phyloP scores from a whole-genome alignment of 2,113 vertebrate species.

The Leucopsar rothschildi region DNA sequence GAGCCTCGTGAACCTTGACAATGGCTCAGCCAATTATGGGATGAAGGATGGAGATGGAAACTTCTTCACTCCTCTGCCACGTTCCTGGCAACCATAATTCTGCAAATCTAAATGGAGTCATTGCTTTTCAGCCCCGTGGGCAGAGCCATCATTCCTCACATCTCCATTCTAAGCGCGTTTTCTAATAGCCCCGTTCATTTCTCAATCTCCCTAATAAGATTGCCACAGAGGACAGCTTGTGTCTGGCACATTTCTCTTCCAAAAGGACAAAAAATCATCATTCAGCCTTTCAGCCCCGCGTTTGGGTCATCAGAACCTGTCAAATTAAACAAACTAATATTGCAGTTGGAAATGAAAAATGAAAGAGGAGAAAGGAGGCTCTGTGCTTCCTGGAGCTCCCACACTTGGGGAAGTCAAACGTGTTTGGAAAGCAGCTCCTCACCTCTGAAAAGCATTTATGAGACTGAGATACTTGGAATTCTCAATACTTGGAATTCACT shows the following conservation, averaged over 20 bases:
- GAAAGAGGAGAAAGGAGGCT: background rate
- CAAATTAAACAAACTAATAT: constrained; percentile 55
- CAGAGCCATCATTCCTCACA: constrained; percentile 40
- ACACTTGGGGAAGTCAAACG: background rate
- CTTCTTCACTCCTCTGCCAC: background rate
- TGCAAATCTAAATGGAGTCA: constrained; percentile 38
- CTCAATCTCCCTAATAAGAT: constrained; percentile 46
- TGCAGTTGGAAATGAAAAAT: constrained; percentile 11
- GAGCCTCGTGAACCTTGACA: constrained; percentile 23
- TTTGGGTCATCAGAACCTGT: constrained; percentile 6
- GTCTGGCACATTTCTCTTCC: constrained; percentile 23
- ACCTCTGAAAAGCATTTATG: background rate
- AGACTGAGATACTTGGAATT: background rate
- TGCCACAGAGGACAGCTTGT: constrained; percentile 32
- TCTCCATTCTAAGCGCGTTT: constrained; percentile 9
- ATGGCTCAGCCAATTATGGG: constrained; percentile 54
- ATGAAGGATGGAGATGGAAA: constrained; percentile 26
- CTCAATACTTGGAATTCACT: background rate
- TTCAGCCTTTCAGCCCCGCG: background rate
- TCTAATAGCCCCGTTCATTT: constrained; percentile 36
- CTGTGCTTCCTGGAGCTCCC: background rate
- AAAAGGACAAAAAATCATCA: constrained; percentile 37
- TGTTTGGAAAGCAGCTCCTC: background rate
- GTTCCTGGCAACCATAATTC: constrained; percentile 11
- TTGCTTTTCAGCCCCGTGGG: constrained; percentile 16